Base-by-base conservation (phyloP, 2,888 invertebrate species). In the Brachynemurus nebulosus region DNA sequence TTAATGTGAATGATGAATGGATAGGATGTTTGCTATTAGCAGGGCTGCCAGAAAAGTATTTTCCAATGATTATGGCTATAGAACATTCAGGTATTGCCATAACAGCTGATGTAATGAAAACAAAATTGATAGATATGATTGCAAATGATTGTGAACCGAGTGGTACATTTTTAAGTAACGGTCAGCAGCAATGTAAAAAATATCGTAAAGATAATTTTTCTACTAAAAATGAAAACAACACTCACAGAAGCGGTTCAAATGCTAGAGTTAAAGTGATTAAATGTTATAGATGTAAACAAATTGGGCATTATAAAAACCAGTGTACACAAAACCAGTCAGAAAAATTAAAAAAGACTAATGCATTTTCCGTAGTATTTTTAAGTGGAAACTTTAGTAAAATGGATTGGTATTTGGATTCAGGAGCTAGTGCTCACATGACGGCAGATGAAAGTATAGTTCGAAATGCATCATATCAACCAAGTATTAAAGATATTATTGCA, bases 1-100 rank as follows among this genome's bases (percentile, higher is more conserved):
- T 23, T 23, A 9, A 6, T 23, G 9, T 23, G 6, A 23, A 23
- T 23, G 54, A 57, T 25, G 49, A 51, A 41, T 58, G 57, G 54
- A 45, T 54, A 12, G 55, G 55, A 8, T 52, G 54, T 4, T 47
- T 55, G 40, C 44, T 57, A n/a, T 50, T 55, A 39, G 53, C 55
- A 16, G 54, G 51, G 27, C 45, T 52, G 27, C 51, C 50, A 37
- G 53, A 55, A 21, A 49, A 48, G 40, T 48, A 7, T 23, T 23
- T 9, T 7, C 30, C 50, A 42, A 50, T 53, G 48, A 47, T 51
- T 37, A 51, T 51, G 51, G 49, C 44, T 1, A 42, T 51, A 7
- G 50, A 48, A 43, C 45, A 50, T 33, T 47, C 47, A 12, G 48
- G 46, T 11, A 45, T 44, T 14, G 14, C 23, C n/a, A 43, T 49